phyloP scores from a whole-genome alignment of 2,888 invertebrate genomes.

The Orchesella flavescens region DNA sequence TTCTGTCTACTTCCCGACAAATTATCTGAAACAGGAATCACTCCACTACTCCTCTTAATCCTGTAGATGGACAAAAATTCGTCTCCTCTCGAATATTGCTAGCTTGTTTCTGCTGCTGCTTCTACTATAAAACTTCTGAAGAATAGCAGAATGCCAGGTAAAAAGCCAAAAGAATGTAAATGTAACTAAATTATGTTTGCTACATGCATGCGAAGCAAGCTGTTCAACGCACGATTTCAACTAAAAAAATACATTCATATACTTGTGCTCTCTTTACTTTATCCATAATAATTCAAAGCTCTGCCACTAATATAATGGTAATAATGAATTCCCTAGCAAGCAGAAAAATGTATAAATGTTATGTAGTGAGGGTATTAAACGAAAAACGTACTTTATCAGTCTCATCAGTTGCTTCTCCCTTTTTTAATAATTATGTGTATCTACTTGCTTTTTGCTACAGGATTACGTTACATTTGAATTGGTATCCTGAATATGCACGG shows the following conservation, averaged over 20 bases:
- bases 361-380: conserved; percentile 7
- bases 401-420: conserved; percentile 4
- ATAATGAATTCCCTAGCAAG: background rate
- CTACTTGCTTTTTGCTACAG: no score
- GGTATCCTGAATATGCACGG: background rate
- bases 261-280: background rate
- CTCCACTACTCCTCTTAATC: background rate
- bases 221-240: conserved; percentile 1
- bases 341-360: background rate
- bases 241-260: background rate
- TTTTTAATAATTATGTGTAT: background rate
- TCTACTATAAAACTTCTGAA: background rate
- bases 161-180: conserved; percentile 1
- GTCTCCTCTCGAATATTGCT: background rate
- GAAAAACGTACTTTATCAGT: conserved; percentile 19
- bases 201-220: background rate
- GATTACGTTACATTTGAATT: no score
- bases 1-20: no score
- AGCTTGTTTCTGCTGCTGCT: conserved; percentile 8
- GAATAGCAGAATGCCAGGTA: background rate
- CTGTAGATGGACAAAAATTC: conserved; percentile 16
- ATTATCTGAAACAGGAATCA: no score
- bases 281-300: conserved; percentile 4
- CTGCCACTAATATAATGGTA: background rate
- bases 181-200: background rate